A percentile compares a stretch with the other conserved stretches of the same genome.
These are phyloP conservation scores for Nezara viridula DNA, from an alignment of 2,888 invertebrate species.

Conservation along the genomic window DNA sequence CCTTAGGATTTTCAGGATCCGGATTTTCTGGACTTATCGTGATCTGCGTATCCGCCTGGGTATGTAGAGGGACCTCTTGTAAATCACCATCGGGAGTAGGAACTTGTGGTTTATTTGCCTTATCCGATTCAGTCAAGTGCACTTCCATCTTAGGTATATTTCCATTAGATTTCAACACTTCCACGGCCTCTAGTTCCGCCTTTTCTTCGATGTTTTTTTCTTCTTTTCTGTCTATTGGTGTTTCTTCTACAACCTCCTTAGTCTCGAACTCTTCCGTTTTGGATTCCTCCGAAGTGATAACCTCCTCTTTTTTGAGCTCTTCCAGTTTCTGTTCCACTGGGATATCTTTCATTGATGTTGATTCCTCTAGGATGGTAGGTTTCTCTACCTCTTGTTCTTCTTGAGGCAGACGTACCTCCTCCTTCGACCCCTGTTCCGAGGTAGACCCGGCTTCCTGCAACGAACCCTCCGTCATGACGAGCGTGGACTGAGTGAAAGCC, in stretches of 20 bases:
- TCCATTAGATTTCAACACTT: neutral
- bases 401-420: neutral
- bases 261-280: neutral
- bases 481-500: conserved; percentile 47
- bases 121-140: neutral
- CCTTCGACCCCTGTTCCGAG: conserved; percentile 18
- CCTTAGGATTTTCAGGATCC: neutral
- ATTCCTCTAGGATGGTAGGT: neutral
- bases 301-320: neutral
- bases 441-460: neutral
- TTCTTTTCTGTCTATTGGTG: neutral
- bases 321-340: neutral
- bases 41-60: neutral
- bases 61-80: neutral
- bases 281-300: neutral
- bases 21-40: neutral
- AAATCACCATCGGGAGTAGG: neutral
- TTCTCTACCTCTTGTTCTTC: neutral
- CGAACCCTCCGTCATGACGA: conserved; percentile 43
- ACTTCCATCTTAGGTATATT: neutral
- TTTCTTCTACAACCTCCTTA: neutral
- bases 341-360: neutral
- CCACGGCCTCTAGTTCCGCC: neutral
- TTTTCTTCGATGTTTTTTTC: neutral
- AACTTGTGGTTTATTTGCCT: neutral